Evolutionary conservation across 1,140 invertebrate species (phyloP).

Genomic region (Kradibia gibbosae): DNA sequence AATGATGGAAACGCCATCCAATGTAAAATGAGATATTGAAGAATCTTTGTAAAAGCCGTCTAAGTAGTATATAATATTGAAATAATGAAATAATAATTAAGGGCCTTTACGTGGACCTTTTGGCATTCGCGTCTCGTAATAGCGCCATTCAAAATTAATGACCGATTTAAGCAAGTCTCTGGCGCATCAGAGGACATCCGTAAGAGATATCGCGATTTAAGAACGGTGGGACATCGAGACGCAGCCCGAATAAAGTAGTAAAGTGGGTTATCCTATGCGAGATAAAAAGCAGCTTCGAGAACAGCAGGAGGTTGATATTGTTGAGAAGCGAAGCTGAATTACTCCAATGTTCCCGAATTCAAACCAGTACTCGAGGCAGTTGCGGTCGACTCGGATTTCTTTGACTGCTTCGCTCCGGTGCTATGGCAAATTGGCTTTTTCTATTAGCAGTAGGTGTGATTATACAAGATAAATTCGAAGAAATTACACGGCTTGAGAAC

Average conservation of each 20-base stretch:
- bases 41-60: too few relatives aligned
- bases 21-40: too few relatives aligned
- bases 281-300: not conserved
- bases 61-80: too few relatives aligned
- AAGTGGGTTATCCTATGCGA: too few relatives aligned
- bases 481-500: not conserved
- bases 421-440: constrained; percentile 35
- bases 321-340: not conserved
- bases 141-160: constrained; percentile 2
- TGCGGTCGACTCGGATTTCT: constrained; percentile 21
- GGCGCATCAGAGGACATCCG: not conserved
- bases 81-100: too few relatives aligned
- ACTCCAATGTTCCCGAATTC: constrained; percentile 1
- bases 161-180: not conserved
- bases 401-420: not conserved
- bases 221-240: not conserved
- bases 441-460: not conserved
- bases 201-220: not conserved
- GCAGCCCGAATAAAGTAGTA: not conserved
- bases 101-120: not conserved
- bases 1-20: too few relatives aligned
- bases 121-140: not conserved
- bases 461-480: not conserved
- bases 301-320: not conserved
- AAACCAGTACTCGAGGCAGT: constrained; percentile 25